Conservation (phyloP, 2,888 invertebrate species). For the Netelia virgata region DNA sequence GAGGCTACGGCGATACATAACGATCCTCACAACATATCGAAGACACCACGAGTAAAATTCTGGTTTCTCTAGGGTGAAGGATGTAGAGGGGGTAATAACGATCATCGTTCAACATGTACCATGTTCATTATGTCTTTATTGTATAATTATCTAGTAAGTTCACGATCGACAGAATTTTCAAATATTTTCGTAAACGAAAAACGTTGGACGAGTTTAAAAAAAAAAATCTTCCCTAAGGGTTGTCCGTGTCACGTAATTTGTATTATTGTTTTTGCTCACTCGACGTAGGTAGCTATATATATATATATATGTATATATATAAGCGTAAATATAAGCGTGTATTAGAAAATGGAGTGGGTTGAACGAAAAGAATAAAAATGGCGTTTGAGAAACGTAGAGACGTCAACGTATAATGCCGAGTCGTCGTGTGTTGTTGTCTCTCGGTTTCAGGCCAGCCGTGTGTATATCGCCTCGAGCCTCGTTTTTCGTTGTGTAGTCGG, state of each 20-base stretch:
- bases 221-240: no score
- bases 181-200: no score
- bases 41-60: neutral
- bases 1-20: neutral
- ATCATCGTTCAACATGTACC: no score
- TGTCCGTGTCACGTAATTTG: no score
- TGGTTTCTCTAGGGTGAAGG: neutral
- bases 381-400: neutral
- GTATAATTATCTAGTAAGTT: no score
- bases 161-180: no score
- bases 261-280: no score
- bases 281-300: no score
- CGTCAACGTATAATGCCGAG: slow-evolving; percentile 13
- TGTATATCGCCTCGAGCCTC: slow-evolving; percentile 29
- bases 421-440: slow-evolving; percentile 17
- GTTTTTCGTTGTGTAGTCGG: neutral
- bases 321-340: neutral
- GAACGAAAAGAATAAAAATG: slow-evolving; percentile 7
- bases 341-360: slow-evolving; percentile 16
- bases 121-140: no score
- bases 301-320: neutral
- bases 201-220: no score
- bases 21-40: neutral
- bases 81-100: no score
- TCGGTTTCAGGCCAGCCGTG: slow-evolving; percentile 18